phyloP scores from a whole-genome alignment of 2,113 vertebrate genomes.

The Pseudopodoces humilis region DNA sequence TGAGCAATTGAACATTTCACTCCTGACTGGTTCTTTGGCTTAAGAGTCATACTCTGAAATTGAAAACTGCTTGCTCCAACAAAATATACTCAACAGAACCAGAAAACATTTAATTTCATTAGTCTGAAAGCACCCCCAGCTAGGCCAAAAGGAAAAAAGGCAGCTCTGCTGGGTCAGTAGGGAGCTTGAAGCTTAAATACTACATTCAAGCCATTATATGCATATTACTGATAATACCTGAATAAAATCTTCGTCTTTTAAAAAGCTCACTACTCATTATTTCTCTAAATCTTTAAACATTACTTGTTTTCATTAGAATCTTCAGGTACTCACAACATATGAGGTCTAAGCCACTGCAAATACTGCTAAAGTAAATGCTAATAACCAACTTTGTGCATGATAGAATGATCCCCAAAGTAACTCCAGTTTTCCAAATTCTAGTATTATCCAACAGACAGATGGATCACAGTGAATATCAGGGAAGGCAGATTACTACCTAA shows the following conservation, averaged over 20 bases:
- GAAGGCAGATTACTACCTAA: not conserved
- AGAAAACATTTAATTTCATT: conserved; percentile 26
- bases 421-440: not conserved
- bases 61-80: conserved; percentile 37
- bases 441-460: not conserved
- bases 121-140: not conserved
- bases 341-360: not conserved
- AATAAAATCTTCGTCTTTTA: not conserved
- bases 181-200: not conserved
- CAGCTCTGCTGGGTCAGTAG: not conserved
- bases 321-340: not conserved
- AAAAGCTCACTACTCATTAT: not conserved
- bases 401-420: not conserved
- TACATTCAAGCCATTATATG: not conserved
- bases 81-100: not conserved
- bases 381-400: not conserved
- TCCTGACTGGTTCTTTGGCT: conserved; percentile 31
- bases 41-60: conserved; percentile 12
- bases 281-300: not conserved
- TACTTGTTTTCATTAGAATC: not conserved
- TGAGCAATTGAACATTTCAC: conserved; percentile 60
- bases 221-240: not conserved
- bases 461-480: not conserved
- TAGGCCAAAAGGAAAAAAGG: not conserved
- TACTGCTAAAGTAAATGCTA: not conserved